These are phyloP conservation scores for Mus caroli DNA, from an alignment of 2,797 vertebrate genomes.

Conservation along the genomic window DNA sequence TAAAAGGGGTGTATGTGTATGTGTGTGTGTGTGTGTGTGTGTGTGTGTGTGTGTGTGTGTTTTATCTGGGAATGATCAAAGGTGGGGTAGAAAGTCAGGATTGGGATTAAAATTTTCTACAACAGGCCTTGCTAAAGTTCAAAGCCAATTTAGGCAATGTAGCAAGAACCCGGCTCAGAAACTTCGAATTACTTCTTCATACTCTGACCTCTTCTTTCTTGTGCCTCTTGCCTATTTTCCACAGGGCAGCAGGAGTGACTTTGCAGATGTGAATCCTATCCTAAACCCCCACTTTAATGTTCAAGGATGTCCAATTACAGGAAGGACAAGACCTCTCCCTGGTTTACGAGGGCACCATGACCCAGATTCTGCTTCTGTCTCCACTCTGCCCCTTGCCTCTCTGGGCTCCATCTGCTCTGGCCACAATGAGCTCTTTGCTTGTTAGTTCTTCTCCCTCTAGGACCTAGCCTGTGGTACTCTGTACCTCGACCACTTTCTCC, in stretches of 20 bases:
- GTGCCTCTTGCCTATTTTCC: not conserved
- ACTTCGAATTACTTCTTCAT: not conserved
- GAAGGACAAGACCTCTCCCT: not conserved
- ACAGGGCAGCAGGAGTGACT: not conserved
- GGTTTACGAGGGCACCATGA: not conserved
- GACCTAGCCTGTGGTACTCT: not conserved
- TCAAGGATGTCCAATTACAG: not conserved
- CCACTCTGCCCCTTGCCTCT: not conserved
- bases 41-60: not conserved
- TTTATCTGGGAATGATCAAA: not conserved
- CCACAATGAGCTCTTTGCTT: not conserved
- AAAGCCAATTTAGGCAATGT: not conserved
- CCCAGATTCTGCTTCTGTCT: not conserved
- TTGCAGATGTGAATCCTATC: not conserved
- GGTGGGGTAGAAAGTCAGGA: not conserved
- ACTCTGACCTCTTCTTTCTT: not conserved
- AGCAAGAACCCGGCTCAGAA: not conserved
- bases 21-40: not conserved
- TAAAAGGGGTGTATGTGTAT: not conserved
- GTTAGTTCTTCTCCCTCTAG: not conserved
- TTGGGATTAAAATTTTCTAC: not conserved
- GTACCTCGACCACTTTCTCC: too few species aligned
- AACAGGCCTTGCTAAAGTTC: not conserved
- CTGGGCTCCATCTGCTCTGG: not conserved
- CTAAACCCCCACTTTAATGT: not conserved